Evolutionary conservation across 2,113 vertebrate genomes (phyloP), one percentile per base, ranked within the genome.

Genomic region (Ibidorhyncha struthersii): DNA sequence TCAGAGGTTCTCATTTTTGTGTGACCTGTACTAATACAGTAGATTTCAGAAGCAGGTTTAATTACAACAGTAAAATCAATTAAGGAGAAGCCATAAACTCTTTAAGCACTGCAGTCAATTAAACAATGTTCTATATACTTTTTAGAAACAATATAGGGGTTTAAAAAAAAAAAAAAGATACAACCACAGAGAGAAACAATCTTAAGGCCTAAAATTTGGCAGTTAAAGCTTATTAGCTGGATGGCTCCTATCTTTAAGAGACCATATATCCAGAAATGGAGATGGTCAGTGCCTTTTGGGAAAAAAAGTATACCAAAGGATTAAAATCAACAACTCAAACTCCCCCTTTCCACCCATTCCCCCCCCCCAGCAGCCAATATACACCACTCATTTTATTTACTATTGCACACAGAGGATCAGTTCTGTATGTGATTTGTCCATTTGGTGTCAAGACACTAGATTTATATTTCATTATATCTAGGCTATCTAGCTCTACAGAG

Each of bases 381-480:
- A 58, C 53, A 58, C n/a, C 2, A 0, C 13, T 74, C 8, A 34
- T 84, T 78, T 58, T 93, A 71, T 87, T 95, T 93, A 90, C 14
- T 34, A 40, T 49, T 79, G 22, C 34, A 71, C 61, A 62, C 45
- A 82, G 49, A 79, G 41, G 41, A 66, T 82, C 59, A 71, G 47
- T 79, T 90, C 61, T 53, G 34, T 55, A 61, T 27, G 59, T 13
- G 32, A 71, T 74, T 74, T n/a, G 62, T 55, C 52, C 32, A 85
- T 70, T 89, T 67, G 47, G 21, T 66, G 8, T 45, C 88, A 53
- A 82, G 30, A 52, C 43, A 92, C 71, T 11, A 70, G 30, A 73
- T 90, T 78, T 85, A 34, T 78, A 88, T 67, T 62, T 93, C 59
- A 62, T 47, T 91, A 12, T 66, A 78, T 40, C n/a, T 56, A 43